Percentiles rank a stretch among this genome's conserved stretches.
Conservation (phyloP, 2,113 vertebrate species). For the Lates calcarifer region DNA sequence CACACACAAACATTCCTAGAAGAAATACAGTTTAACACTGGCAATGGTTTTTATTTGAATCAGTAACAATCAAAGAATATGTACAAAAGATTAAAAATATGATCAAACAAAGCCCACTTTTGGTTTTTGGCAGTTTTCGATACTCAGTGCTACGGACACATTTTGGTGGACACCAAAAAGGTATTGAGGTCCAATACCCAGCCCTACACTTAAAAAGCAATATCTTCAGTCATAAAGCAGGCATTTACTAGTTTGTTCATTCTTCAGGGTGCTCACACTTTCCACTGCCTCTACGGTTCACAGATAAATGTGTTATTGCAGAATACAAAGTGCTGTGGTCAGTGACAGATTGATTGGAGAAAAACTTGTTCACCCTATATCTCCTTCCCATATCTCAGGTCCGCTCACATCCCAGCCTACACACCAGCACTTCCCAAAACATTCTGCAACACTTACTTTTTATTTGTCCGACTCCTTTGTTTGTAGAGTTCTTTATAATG, state of each 20-base stretch:
- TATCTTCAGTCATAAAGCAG: background rate
- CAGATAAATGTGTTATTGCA: constrained; percentile 38
- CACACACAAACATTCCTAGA: too few relatives aligned
- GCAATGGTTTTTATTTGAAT: background rate
- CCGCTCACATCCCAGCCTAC: constrained; percentile 44
- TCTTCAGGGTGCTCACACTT: background rate
- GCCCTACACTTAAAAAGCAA: background rate
- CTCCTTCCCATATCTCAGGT: constrained; percentile 53
- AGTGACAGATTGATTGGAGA: constrained; percentile 45
- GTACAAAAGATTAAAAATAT: background rate
- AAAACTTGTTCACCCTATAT: constrained; percentile 36
- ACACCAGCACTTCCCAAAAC: constrained; percentile 43
- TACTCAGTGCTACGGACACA: background rate
- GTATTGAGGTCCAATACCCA: background rate
- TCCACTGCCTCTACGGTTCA: constrained; percentile 21
- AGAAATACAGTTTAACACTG: too few relatives aligned
- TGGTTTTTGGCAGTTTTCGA: too few relatives aligned
- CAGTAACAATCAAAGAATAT: background rate
- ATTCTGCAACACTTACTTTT: constrained; percentile 30
- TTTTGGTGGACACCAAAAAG: background rate
- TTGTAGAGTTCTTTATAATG: background rate
- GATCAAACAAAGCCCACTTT: background rate
- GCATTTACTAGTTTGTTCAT: background rate
- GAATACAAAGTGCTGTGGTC: constrained; percentile 40
- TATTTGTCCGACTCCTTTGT: constrained; percentile 7